Base-by-base conservation (phyloP, 2,113 vertebrate genomes). In the Salvator merianae region DNA sequence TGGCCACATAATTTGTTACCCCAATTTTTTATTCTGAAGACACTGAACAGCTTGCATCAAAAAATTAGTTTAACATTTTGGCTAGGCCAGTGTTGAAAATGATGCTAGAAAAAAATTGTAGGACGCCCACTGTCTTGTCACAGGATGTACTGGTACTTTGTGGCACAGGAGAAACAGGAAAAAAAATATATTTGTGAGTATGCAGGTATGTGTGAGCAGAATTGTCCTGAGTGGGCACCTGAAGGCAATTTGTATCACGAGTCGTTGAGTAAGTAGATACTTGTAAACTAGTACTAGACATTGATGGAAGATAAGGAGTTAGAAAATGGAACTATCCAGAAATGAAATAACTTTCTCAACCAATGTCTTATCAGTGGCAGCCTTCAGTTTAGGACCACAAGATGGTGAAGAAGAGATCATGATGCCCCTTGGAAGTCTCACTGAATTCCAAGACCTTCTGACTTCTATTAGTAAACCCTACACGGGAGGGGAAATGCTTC, bases 341-440 rank as follows among this genome's bases (percentile, higher is more conserved):
- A 87, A 84, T 83, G 70, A 86, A 40, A 32, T 22, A 66, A 88
- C 77, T 85, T 89, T 88, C 10, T 82, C 89, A 71, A 87, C 87
- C 88, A 74, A 85, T 88, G 90, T 63, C 66, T 32, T 82, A 28
- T 40, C 55, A 20, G 55, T 53, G 16, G 20, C 16, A 59, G 14
- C 55, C 53, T 55, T 55, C 14, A 62, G 28, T 47, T 47, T 47
- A 9, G 10, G 43, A 47, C 43, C 43, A 47, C 6, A 7, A 9
- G 10, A 7, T 5, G 43, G 43, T 47, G 43, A n/a, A n/a, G n/a
- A n/a, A n/a, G n/a, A n/a, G n/a, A n/a, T n/a, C n/a, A n/a, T n/a
- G n/a, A n/a, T n/a, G n/a, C n/a, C n/a, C n/a, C n/a, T n/a, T n/a
- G n/a, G 43, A 47, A 47, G 16, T 16, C 55, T 59, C 18, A 59